phyloP scores from a whole-genome alignment of 2,113 vertebrate genomes.

The Colius striatus region DNA sequence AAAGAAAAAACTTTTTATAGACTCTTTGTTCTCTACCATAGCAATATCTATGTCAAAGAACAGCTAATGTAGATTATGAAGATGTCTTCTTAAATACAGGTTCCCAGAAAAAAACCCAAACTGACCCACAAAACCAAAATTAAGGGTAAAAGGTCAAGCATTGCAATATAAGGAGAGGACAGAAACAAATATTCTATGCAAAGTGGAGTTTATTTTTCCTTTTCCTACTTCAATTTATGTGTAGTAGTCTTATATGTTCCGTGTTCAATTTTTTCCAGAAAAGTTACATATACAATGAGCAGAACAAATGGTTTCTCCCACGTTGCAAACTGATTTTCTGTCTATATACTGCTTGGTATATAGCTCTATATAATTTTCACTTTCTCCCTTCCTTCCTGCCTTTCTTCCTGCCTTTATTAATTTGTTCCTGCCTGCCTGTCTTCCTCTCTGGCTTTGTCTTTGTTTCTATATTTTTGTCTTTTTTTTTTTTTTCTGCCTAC shows the following conservation, averaged over 20 bases:
- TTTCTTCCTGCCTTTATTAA: neutral
- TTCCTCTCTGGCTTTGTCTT: too few relatives aligned
- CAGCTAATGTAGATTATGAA: neutral
- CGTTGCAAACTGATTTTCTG: neutral
- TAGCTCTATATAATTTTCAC: neutral
- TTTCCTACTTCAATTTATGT: neutral
- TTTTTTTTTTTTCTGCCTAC: too few relatives aligned
- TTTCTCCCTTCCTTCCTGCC: neutral
- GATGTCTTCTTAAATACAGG: neutral
- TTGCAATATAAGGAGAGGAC: neutral
- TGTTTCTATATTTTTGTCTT: neutral
- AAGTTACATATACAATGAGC: neutral
- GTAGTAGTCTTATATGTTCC: neutral
- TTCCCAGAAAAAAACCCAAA: neutral
- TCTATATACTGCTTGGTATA: neutral
- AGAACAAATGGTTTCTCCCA: neutral
- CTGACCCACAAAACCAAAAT: neutral
- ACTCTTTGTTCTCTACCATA: neutral
- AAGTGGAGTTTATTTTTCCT: neutral
- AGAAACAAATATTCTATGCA: neutral
- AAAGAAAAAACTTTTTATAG: neutral
- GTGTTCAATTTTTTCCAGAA: neutral
- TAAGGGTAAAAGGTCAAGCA: neutral
- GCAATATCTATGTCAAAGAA: neutral
- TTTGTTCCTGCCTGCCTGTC: fast-evolving